These are phyloP conservation scores for Amblyornis subalaris DNA, from an alignment of 2,113 vertebrate species.

Conservation along the genomic window DNA sequence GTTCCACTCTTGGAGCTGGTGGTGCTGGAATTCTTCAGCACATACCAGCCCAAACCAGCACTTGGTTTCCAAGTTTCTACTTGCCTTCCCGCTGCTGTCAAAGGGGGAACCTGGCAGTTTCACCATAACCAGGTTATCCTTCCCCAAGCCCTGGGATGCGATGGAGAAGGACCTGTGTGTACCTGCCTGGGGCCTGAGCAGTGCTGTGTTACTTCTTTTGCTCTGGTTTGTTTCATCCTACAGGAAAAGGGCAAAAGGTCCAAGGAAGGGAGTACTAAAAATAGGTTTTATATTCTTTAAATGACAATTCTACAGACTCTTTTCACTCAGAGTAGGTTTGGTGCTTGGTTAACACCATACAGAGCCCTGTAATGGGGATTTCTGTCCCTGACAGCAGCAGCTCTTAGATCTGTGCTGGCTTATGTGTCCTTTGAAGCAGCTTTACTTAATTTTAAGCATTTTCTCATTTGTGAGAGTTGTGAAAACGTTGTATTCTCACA, in stretches of 20 bases:
- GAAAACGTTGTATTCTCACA: neutral
- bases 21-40: neutral
- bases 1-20: neutral
- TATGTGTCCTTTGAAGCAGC: neutral
- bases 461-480: neutral
- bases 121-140: neutral
- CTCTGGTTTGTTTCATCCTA: neutral
- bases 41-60: rapidly evolving
- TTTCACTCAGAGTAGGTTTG: neutral
- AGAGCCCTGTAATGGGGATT: neutral
- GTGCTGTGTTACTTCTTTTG: rapidly evolving
- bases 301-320: neutral
- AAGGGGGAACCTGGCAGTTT: neutral
- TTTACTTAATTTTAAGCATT: neutral
- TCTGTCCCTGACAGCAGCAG: neutral
- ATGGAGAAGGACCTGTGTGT: rapidly evolving
- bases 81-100: neutral
- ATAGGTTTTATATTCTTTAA: neutral
- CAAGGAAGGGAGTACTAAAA: neutral
- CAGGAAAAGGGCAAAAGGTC: neutral
- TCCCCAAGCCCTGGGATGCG: rapidly evolving
- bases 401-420: neutral
- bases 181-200: neutral
- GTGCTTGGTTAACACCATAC: neutral
- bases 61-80: rapidly evolving